phyloP scores from a whole-genome alignment of 2,888 invertebrate genomes.

The Atrina japonica region DNA sequence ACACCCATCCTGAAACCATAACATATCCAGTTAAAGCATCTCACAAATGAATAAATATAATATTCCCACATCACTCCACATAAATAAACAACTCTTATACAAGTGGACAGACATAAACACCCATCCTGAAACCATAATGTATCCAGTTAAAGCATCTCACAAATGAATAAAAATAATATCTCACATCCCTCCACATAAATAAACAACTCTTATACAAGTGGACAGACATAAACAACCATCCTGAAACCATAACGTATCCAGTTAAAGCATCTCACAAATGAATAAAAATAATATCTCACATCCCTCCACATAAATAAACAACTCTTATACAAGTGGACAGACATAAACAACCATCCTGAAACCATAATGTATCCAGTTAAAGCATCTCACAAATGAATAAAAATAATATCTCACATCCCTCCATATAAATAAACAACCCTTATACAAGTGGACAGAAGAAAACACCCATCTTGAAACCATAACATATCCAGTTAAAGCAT shows the following conservation, averaged over 20 bases:
- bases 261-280: background rate
- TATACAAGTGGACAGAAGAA: too few species aligned
- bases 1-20: constrained; percentile 69
- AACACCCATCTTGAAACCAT: constrained; percentile 70
- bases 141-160: background rate
- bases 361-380: constrained; percentile 24
- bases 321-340: constrained; percentile 72
- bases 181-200: too few species aligned
- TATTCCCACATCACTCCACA: constrained; percentile 54
- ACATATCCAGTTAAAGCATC: constrained; percentile 7
- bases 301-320: too few species aligned
- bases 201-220: too few species aligned
- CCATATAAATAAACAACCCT: too few species aligned
- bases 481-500: constrained; percentile 12
- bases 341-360: constrained; percentile 76
- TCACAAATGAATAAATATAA: too few species aligned
- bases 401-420: background rate
- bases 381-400: background rate
- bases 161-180: background rate
- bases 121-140: constrained; percentile 66
- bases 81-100: constrained; percentile 73
- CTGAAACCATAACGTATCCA: constrained; percentile 53
- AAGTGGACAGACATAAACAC: constrained; percentile 74
- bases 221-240: too few species aligned
- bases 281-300: background rate